Percentiles rank a stretch among this genome's conserved stretches.
Evolutionary conservation across 2,113 vertebrate genomes (phyloP).

Genomic region (Chloropsis hardwickii): DNA sequence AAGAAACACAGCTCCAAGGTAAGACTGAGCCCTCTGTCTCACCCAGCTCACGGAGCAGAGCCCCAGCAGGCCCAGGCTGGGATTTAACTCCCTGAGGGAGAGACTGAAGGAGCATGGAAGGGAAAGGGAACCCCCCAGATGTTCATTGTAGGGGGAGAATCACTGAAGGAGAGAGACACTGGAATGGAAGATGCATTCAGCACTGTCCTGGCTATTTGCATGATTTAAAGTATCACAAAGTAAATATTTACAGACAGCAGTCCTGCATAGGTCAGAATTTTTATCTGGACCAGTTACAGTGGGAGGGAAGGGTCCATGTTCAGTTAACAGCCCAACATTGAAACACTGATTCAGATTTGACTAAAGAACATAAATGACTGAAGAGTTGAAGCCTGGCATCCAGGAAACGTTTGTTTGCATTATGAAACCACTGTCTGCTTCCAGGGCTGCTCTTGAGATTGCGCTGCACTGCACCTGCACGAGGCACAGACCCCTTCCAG

Average conservation of each 20-base stretch:
- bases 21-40: neutral
- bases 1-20: slow-evolving; percentile 8
- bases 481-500: neutral
- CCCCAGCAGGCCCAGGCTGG: neutral
- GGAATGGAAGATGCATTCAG: neutral
- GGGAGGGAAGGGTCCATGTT: neutral
- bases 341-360: neutral
- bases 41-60: neutral
- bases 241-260: slow-evolving; percentile 34
- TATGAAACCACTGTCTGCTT: slow-evolving; percentile 50
- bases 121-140: neutral
- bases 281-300: neutral
- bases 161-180: neutral
- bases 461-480: neutral
- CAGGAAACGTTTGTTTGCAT: slow-evolving; percentile 49
- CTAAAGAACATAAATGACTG: slow-evolving; percentile 28
- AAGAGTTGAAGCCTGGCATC: slow-evolving; percentile 2
- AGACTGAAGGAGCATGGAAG: neutral
- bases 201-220: neutral
- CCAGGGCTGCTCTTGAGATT: neutral
- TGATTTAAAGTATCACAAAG: slow-evolving; percentile 14
- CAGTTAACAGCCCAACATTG: neutral
- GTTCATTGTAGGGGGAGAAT: neutral
- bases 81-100: neutral
- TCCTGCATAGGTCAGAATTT: neutral